phyloP scores from a whole-genome alignment of 2,888 invertebrate species.

The Hydriomena furcata region DNA sequence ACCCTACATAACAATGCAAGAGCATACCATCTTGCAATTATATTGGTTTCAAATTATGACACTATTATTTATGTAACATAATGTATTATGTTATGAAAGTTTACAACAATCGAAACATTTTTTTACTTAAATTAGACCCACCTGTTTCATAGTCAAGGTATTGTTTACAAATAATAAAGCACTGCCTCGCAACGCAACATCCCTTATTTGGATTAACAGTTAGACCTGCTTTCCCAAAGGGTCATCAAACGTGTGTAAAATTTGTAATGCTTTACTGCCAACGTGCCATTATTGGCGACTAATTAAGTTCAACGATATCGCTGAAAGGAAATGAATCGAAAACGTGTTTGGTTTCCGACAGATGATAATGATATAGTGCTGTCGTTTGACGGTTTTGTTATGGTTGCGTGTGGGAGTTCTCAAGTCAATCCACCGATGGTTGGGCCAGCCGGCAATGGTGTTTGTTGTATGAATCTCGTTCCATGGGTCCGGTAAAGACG shows the following conservation, averaged over 20 bases:
- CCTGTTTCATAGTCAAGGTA: conserved; percentile 28
- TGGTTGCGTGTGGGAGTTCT: conserved; percentile 22
- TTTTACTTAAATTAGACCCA: conserved; percentile 4
- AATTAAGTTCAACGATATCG: conserved; percentile 55
- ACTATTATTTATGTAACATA: conserved; percentile 40
- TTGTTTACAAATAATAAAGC: conserved; percentile 68
- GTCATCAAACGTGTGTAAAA: conserved; percentile 64
- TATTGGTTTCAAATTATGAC: conserved; percentile 37
- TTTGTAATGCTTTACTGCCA: conserved; percentile 52
- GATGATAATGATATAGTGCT: conserved; percentile 33
- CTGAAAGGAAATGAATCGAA: conserved; percentile 70
- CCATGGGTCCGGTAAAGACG: conserved; percentile 48
- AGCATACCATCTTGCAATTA: conserved; percentile 22
- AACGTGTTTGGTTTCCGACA: conserved; percentile 60
- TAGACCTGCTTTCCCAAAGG: conserved; percentile 60
- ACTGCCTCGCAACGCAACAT: conserved; percentile 36
- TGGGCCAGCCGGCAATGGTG: conserved; percentile 45
- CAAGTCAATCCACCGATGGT: conserved; percentile 45
- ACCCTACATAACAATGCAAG: conserved; percentile 27
- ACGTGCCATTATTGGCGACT: conserved; percentile 59
- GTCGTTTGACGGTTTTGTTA: conserved; percentile 48
- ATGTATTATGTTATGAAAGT: conserved; percentile 42
- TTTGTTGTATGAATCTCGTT: conserved; percentile 40
- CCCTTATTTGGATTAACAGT: conserved; percentile 60
- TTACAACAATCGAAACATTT: conserved; percentile 22